Evolutionary conservation across 2,797 vertebrate genomes (phyloP).

Genomic region (Cephalopachus bancanus): DNA sequence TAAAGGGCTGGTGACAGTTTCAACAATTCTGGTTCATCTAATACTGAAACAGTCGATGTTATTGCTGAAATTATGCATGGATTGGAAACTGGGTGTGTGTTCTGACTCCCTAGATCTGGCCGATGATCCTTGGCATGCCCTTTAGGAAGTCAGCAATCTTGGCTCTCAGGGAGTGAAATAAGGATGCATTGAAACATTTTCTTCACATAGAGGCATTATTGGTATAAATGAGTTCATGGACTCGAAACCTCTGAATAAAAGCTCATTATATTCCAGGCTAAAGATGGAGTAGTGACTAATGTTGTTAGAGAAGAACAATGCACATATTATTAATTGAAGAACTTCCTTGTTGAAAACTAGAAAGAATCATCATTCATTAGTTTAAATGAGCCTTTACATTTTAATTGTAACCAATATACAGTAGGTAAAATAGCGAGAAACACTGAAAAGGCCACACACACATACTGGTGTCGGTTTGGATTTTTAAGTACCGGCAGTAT

Average conservation of each 20-base stretch:
- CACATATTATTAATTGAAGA: neutral
- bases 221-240: neutral
- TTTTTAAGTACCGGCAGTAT: neutral
- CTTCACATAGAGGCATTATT: neutral
- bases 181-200: neutral
- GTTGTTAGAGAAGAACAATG: neutral
- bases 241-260: slow-evolving; percentile 38
- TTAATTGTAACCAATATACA: neutral
- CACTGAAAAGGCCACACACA: neutral
- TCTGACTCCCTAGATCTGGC: neutral
- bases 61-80: neutral
- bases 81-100: neutral
- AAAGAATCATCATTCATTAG: neutral
- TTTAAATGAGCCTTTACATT: neutral
- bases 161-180: neutral
- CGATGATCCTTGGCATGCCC: neutral
- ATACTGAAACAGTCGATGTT: neutral
- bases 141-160: neutral
- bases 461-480: neutral
- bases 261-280: neutral
- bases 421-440: slow-evolving; percentile 7
- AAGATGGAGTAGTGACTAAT: neutral
- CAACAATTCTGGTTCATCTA: slow-evolving; percentile 48
- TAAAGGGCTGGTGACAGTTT: neutral
- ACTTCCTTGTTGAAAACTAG: neutral